These are phyloP conservation scores for Cecropterus lyciades DNA, from an alignment of 1,140 invertebrate genomes.

Conservation along the genomic window DNA sequence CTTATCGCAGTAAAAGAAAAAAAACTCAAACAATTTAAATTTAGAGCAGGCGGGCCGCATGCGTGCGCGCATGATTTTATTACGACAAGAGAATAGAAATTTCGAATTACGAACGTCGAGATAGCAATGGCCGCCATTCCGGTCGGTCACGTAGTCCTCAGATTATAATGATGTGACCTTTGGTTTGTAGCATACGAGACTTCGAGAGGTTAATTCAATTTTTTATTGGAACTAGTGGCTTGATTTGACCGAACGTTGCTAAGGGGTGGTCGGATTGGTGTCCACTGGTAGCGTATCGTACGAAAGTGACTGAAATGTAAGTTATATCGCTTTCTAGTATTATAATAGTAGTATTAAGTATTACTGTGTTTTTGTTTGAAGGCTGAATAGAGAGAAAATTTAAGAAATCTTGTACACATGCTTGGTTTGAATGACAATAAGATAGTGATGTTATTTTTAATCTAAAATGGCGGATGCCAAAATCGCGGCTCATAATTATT, in stretches of 20 bases:
- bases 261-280: constrained; percentile 43
- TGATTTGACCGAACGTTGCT: constrained; percentile 61
- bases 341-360: no score
- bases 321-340: background rate
- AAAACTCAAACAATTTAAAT: constrained; percentile 51
- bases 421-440: no score
- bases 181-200: constrained; percentile 64
- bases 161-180: constrained; percentile 81
- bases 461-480: no score
- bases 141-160: constrained; percentile 71
- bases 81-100: constrained; percentile 78
- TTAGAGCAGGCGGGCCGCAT: constrained; percentile 53
- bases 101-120: constrained; percentile 68
- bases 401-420: no score
- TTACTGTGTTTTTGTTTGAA: no score
- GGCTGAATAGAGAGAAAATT: no score
- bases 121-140: constrained; percentile 64
- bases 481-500: no score
- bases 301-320: background rate
- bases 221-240: constrained; percentile 72
- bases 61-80: constrained; percentile 78
- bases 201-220: constrained; percentile 69
- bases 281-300: no score
- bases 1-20: constrained; percentile 7
- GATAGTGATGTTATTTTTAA: no score